These are phyloP conservation scores for Ceratotherium simum DNA, from an alignment of 2,113 vertebrate genomes.

Conservation along the genomic window DNA sequence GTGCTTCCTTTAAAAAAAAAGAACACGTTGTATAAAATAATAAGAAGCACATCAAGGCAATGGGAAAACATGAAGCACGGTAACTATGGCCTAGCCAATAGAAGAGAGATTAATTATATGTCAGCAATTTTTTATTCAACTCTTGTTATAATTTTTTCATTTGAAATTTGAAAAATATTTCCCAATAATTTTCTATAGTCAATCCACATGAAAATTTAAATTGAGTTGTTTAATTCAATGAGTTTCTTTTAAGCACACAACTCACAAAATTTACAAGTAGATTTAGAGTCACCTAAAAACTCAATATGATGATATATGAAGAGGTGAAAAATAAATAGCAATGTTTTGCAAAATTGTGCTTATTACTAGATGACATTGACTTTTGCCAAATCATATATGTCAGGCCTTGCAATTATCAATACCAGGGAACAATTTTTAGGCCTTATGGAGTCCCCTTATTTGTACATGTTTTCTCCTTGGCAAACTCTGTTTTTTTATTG, in stretches of 20 bases:
- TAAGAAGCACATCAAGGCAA: neutral
- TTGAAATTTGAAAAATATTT: neutral
- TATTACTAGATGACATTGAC: neutral
- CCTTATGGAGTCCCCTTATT: fast-evolving
- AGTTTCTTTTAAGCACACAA: neutral
- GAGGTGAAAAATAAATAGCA: neutral
- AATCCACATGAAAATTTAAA: neutral
- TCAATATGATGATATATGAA: neutral
- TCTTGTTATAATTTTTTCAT: neutral
- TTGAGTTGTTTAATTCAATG: neutral
- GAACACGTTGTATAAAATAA: neutral
- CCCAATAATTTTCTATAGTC: neutral
- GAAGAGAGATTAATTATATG: neutral
- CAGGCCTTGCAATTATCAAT: neutral
- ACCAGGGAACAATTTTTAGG: neutral
- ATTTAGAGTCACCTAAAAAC: neutral
- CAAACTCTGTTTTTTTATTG: neutral
- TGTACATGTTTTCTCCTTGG: neutral
- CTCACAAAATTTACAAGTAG: neutral
- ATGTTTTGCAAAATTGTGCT: neutral
- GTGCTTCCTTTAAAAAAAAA: neutral
- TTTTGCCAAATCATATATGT: neutral
- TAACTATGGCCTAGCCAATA: neutral
- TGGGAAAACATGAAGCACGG: neutral
- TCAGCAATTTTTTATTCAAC: neutral